Evolutionary conservation across 2,113 vertebrate genomes (phyloP).

Genomic region (Ciconia maguari): DNA sequence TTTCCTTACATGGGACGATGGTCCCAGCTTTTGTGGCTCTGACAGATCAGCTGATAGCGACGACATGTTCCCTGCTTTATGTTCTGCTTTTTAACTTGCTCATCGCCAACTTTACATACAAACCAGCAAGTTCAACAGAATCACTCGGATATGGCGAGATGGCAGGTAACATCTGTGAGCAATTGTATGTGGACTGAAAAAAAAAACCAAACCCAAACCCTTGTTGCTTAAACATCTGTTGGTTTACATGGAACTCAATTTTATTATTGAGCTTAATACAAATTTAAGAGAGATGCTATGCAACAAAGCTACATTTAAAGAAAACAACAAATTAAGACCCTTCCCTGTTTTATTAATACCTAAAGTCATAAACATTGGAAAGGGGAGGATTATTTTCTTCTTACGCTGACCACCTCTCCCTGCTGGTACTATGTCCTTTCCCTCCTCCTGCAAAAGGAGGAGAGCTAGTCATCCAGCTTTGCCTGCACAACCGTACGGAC

Average conservation of each 20-base stretch:
- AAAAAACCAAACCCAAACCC: not conserved
- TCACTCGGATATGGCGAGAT: not conserved
- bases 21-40: not conserved
- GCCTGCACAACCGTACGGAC: fast-evolving
- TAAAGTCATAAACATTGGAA: not conserved
- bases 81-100: not conserved
- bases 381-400: not conserved
- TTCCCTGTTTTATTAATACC: not conserved
- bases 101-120: not conserved
- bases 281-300: not conserved
- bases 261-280: not conserved
- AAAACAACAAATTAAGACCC: not conserved
- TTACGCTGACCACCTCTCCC: not conserved
- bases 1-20: not conserved
- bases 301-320: not conserved
- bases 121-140: not conserved
- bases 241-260: not conserved
- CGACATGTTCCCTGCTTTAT: not conserved
- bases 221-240: not conserved
- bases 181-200: not conserved
- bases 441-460: not conserved
- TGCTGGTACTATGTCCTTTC: not conserved
- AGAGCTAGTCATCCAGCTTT: not conserved
- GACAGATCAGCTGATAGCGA: not conserved
- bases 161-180: constrained; percentile 21